Base-by-base conservation (phyloP, 2,113 vertebrate species). In the Xyrauchen texanus region DNA sequence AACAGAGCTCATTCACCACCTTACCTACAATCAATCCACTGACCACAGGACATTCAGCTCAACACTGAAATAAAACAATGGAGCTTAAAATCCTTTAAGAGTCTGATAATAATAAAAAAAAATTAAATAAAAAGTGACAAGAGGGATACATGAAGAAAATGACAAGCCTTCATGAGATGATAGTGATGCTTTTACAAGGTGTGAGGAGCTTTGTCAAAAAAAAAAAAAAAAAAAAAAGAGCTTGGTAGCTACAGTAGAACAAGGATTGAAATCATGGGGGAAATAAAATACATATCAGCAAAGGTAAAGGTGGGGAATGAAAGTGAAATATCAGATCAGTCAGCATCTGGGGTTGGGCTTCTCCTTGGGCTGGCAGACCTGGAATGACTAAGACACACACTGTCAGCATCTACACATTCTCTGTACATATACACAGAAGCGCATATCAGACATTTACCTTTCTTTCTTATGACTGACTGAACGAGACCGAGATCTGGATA, bases 361-460 rank as follows among this genome's bases (percentile, higher is more conserved):
- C 88, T 88, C 87, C 89, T 82, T 66, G 85, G 90, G 85, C 84
- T 93, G 86, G 87, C 86, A 51, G 93, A 91, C 75, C 91, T 90
- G 88, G 93, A 93, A 85, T 91, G 92, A 89, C 93, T 93, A 85
- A 88, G 87, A 90, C 83, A 90, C 57, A 90, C 6, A 42, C 10
- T 81, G 2, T 69, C 12, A 75, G 49, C 4, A 67, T 8, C 45
- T 0, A 66, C 6, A 68, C 16, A 21, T 4, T 15, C 5, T 1
- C 12, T 4, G 12, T 62, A 10, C 1, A 66, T 8, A 13, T 47
- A 68, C 8, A 58, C 11, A 45, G 21, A 9, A n/a, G 0, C 4
- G 52, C 0, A 63, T 11, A 4, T 16, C 34, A 63, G 16, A 63
- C n/a, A 60, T 7, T 81, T 90, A 93, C 92, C 92, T 91, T 81